phyloP scores from a whole-genome alignment of 92 coral and sea anemone genomes.

The Epizoanthus ramosus region DNA sequence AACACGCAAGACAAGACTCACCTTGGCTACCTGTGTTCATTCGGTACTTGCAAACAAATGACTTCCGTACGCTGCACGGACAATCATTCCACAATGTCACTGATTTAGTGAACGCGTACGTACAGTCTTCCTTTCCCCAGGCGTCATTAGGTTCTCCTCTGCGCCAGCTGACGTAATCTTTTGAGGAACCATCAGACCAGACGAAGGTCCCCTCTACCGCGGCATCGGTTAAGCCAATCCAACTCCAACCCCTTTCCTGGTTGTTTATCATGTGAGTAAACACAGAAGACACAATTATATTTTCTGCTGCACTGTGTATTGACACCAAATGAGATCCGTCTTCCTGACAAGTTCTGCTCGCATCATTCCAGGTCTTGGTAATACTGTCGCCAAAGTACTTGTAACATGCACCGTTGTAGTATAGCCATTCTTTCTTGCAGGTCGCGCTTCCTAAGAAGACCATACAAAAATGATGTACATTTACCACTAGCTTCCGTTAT shows the following conservation, averaged over 20 bases:
- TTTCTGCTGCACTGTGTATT: constrained; percentile 13
- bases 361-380: background rate
- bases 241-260: background rate
- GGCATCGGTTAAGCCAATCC: background rate
- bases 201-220: background rate
- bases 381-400: background rate
- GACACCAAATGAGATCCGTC: constrained; percentile 14
- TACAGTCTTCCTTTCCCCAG: background rate
- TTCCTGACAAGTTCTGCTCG: background rate
- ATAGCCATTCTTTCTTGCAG: background rate
- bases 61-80: background rate
- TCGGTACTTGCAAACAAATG: constrained; percentile 3
- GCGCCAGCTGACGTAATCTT: background rate
- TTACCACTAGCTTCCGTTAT: no score
- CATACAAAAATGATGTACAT: no score
- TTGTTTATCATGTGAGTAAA: background rate
- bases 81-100: background rate
- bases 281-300: background rate
- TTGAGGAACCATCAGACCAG: background rate
- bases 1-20: no score
- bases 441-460: no score
- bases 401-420: constrained; percentile 2
- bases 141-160: background rate
- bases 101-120: background rate
- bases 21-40: no score